phyloP scores from a whole-genome alignment of 2,888 invertebrate species.

The Junonia oenone region DNA sequence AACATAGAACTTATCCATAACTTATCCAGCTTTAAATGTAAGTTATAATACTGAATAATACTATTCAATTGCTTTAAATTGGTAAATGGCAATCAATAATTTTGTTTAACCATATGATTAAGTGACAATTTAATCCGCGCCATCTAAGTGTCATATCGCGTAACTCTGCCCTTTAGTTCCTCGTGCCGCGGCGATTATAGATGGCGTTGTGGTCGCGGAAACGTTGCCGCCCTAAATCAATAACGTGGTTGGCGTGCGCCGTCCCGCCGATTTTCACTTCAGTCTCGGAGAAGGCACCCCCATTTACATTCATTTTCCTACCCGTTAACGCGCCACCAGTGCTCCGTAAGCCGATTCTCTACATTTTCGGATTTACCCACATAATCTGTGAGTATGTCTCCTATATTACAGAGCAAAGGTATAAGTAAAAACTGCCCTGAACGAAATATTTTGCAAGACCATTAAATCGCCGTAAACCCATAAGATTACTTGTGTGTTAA shows the following conservation, averaged over 20 bases:
- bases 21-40: too few species aligned
- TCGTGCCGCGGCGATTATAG: conserved; percentile 30
- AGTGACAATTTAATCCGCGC: conserved; percentile 31
- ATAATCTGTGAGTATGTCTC: conserved; percentile 51
- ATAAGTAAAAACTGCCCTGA: background rate
- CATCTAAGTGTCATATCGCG: conserved; percentile 42
- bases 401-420: conserved; percentile 1
- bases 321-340: conserved; percentile 55
- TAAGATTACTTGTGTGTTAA: conserved; percentile 16
- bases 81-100: too few species aligned
- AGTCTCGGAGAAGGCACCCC: conserved; percentile 63
- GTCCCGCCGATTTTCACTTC: conserved; percentile 56
- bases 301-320: conserved; percentile 53
- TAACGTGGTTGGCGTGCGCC: conserved; percentile 59
- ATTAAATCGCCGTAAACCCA: background rate
- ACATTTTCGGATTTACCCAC: conserved; percentile 44
- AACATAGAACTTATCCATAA: too few species aligned
- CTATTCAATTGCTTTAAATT: too few species aligned
- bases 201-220: conserved; percentile 43
- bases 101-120: background rate
- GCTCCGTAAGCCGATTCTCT: conserved; percentile 48
- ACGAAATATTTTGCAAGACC: background rate
- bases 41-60: too few species aligned
- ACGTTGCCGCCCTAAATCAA: conserved; percentile 74
- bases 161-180: conserved; percentile 26